Evolutionary conservation across 2,113 vertebrate species (phyloP), one percentile per base, ranked within the genome.

Genomic region (Limnothrissa miodon): DNA sequence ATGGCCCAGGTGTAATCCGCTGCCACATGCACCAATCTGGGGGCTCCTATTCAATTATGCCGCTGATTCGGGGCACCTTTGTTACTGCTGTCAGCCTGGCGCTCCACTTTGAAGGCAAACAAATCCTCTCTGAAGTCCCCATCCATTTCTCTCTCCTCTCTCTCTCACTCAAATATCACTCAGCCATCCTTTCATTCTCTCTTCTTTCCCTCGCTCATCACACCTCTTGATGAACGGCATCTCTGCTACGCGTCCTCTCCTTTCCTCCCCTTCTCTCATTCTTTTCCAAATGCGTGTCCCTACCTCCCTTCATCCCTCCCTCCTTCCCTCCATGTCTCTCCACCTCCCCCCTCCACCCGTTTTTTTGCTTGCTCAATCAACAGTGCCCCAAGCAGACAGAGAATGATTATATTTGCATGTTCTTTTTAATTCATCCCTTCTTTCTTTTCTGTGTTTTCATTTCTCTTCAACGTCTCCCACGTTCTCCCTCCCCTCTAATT

Each of bases 21-120:
- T 13, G 66, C 66, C 66, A 74, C 66, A 74, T 89, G 84, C 80
- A 84, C 87, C 84, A 66, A 85, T 87, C 88, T 88, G 87, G 88
- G 88, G 85, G 80, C 86, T 88, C 83, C 83, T 87, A 90, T 90
- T 90, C 89, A 88, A 90, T 91, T 88, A 90, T 90, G 89, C 87
- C 88, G 84, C 84, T 79, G 86, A 88, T 88, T 90, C 89, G 86
- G 53, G 85, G 87, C 70, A 53, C 48, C 83, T 85, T 88, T 90
- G 86, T 90, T 90, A 86, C 86, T 85, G 86, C 84, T 84, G 89
- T 89, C 88, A 83, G 87, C 39, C 78, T 42, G 59, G 81, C 87
- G 85, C 86, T 84, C 48, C 85, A 81, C 48, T 85, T 85, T 78
- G 45, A 19, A 46, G 45, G 39, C 78, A 84, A 80, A 80, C 81